A percentile compares a stretch with the other conserved stretches of the same genome.
Conservation (phyloP, 2,113 vertebrate genomes). For the Pseudorhombus dupliciocellatus region DNA sequence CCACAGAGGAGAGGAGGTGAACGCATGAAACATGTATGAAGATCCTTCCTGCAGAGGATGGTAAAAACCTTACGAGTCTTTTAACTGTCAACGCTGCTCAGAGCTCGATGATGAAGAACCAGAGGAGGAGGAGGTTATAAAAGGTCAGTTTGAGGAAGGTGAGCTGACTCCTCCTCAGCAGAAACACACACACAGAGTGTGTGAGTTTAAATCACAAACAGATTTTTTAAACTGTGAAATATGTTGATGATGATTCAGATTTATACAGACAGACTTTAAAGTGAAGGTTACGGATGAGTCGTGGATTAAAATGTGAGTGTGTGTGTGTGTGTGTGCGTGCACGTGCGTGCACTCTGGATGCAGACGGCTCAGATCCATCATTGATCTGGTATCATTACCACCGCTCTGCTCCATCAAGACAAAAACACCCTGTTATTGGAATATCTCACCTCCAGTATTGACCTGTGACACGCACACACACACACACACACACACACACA, state of each 20-base stretch:
- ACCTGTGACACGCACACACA: slow-evolving; percentile 38
- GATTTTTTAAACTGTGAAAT: too few relatives aligned
- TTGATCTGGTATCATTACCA: slow-evolving; percentile 70
- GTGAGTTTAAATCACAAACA: too few relatives aligned
- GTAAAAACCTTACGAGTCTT: too few relatives aligned
- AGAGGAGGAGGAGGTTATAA: background rate
- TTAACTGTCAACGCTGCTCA: too few relatives aligned
- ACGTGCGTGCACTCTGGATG: slow-evolving; percentile 12
- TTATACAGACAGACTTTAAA: background rate
- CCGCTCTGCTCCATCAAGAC: slow-evolving; percentile 65
- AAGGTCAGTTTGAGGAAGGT: background rate
- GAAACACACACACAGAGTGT: slow-evolving; percentile 35
- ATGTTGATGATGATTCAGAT: background rate
- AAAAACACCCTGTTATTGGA: slow-evolving; percentile 66
- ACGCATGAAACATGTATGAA: too few relatives aligned
- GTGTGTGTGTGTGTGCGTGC: slow-evolving; percentile 20
- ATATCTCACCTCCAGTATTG: slow-evolving; percentile 58
- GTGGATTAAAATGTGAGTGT: background rate
- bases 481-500: slow-evolving; percentile 16
- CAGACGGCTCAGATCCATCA: slow-evolving; percentile 65
- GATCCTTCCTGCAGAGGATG: background rate
- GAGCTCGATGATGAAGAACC: too few relatives aligned
- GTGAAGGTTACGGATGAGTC: background rate
- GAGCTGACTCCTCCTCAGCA: slow-evolving; percentile 9
- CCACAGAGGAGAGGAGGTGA: background rate